Conservation (phyloP, 1,140 invertebrate species). For the Leptoteleia sp. region DNA sequence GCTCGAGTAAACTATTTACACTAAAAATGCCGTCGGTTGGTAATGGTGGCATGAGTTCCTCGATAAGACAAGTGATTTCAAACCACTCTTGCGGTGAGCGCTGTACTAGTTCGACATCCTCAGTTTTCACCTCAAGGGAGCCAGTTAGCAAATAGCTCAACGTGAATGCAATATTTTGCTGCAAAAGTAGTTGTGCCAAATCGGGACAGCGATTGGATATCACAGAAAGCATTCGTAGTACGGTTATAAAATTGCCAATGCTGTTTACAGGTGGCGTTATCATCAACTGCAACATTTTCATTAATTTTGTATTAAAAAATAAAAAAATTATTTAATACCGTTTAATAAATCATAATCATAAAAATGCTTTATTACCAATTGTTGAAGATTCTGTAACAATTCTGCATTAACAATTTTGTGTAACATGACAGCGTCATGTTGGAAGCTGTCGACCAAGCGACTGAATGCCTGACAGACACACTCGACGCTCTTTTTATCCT, state of each 20-base stretch:
- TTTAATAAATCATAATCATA: too few species aligned
- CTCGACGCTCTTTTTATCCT: conserved; percentile 99
- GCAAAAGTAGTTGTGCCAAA: conserved; percentile 93
- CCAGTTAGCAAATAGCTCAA: conserved; percentile 95
- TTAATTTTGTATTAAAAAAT: too few species aligned
- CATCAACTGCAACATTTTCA: conserved; percentile 85
- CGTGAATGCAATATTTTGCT: conserved; percentile 97
- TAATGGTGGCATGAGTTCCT: conserved; percentile 96
- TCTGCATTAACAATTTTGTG: conserved; percentile 97
- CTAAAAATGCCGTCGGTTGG: conserved; percentile 96
- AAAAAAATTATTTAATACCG: too few species aligned
- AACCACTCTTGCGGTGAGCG: conserved; percentile 97
- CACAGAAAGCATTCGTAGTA: conserved; percentile 95
- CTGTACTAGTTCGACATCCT: conserved; percentile 91
- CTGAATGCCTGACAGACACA: conserved; percentile 98
- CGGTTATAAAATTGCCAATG: conserved; percentile 96
- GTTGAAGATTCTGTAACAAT: conserved; percentile 95
- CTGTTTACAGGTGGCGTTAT: conserved; percentile 95
- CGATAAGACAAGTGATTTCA: conserved; percentile 97
- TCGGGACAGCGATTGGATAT: conserved; percentile 97
- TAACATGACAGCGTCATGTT: conserved; percentile 92
- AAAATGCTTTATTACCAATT: conserved; percentile 88
- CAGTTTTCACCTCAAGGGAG: conserved; percentile 84
- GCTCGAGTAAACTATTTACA: conserved; percentile 92
- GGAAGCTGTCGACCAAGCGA: conserved; percentile 97